Evolutionary conservation across 2,113 vertebrate genomes (phyloP).

Genomic region (Embiotoca jacksoni): DNA sequence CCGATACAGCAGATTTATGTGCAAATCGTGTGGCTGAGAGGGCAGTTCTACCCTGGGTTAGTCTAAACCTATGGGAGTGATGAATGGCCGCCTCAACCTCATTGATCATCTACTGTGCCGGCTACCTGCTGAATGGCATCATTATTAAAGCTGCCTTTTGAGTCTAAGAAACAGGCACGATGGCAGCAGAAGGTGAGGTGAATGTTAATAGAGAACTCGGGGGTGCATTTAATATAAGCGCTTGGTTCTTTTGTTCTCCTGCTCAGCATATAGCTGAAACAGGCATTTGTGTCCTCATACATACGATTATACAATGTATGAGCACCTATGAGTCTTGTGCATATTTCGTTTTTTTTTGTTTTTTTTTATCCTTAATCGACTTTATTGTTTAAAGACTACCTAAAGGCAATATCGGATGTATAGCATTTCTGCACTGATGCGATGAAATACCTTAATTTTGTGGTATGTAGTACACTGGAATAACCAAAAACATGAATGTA

Average conservation of each 20-base stretch:
- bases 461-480: neutral
- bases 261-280: conserved; percentile 7
- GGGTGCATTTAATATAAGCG: conserved; percentile 37
- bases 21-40: conserved; percentile 56
- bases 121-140: conserved; percentile 62
- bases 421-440: neutral
- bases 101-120: conserved; percentile 73
- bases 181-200: conserved; percentile 48
- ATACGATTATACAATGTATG: neutral
- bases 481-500: neutral
- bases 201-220: conserved; percentile 60
- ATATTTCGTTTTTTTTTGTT: neutral
- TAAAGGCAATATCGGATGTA: neutral
- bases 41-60: conserved; percentile 43
- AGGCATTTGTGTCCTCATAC: neutral
- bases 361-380: neutral
- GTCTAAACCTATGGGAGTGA: conserved; percentile 71
- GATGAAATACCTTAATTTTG: neutral
- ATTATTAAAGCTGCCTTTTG: conserved; percentile 66
- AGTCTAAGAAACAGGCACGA: conserved; percentile 48
- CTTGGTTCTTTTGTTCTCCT: conserved; percentile 24
- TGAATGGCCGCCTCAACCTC: conserved; percentile 71
- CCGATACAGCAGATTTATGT: conserved; percentile 71
- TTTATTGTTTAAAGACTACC: neutral
- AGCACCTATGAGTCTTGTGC: neutral